These are phyloP conservation scores for Campopleginae sp. DNA, from an alignment of 2,888 invertebrate species.

Conservation along the genomic window DNA sequence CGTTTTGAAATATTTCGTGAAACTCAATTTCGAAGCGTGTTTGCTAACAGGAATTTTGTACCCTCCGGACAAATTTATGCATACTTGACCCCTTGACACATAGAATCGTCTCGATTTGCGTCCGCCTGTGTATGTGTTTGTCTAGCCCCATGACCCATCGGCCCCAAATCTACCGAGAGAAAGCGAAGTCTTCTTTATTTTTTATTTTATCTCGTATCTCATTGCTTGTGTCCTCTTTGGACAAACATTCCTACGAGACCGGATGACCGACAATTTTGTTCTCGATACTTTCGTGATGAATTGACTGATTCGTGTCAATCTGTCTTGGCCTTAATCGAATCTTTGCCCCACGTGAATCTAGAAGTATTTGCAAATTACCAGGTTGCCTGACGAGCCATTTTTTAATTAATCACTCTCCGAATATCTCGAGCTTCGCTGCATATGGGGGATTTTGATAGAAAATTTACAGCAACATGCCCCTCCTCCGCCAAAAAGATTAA, in stretches of 20 bases:
- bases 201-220: background rate
- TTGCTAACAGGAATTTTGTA: background rate
- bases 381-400: too few species aligned
- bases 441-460: background rate
- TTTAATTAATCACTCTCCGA: background rate
- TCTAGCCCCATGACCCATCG: constrained; percentile 53
- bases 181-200: constrained; percentile 44
- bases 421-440: background rate
- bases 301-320: background rate
- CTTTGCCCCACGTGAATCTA: too few species aligned
- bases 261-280: constrained; percentile 33
- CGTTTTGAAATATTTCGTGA: constrained; percentile 32
- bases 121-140: constrained; percentile 10
- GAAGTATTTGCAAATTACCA: too few species aligned
- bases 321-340: background rate
- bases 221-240: constrained; percentile 4
- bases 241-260: constrained; percentile 41
- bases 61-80: constrained; percentile 46
- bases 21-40: constrained; percentile 4
- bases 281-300: background rate
- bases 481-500: background rate
- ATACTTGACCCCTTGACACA: constrained; percentile 59
- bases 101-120: constrained; percentile 41
- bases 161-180: constrained; percentile 58
- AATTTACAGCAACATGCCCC: background rate